Evolutionary conservation across 1,140 invertebrate species (phyloP).

Genomic region (Marisa cornuarietis): DNA sequence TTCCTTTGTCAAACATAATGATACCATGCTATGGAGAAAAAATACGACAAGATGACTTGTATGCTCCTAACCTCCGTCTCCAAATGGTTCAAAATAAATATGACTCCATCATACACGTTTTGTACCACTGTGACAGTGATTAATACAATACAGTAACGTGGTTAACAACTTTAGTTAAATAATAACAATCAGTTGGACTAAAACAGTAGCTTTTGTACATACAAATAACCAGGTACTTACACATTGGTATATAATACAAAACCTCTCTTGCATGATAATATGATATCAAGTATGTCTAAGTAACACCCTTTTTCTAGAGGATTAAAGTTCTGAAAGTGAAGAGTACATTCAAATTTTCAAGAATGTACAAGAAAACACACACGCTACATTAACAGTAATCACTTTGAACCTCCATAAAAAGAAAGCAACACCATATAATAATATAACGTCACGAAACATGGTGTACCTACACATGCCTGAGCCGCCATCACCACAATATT

Average conservation of each 20-base stretch:
- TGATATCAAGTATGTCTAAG: slow-evolving; percentile 21
- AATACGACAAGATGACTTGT: slow-evolving; percentile 13
- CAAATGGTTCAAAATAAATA: slow-evolving; percentile 37
- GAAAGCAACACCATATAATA: slow-evolving; percentile 13
- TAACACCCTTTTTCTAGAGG: slow-evolving; percentile 17
- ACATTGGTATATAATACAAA: slow-evolving; percentile 35
- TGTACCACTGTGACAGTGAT: slow-evolving; percentile 31
- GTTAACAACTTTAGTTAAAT: slow-evolving; percentile 54
- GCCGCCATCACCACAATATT: slow-evolving; percentile 12
- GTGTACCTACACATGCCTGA: slow-evolving; percentile 15
- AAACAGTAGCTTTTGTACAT: slow-evolving; percentile 35
- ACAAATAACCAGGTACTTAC: slow-evolving; percentile 27
- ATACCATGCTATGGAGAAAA: slow-evolving; percentile 26
- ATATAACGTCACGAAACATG: neutral
- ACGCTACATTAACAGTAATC: slow-evolving; percentile 6
- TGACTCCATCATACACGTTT: slow-evolving; percentile 23
- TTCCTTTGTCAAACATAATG: slow-evolving; percentile 29
- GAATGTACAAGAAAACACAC: slow-evolving; percentile 20
- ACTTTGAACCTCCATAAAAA: slow-evolving; percentile 3
- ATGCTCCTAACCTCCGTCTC: slow-evolving; percentile 3
- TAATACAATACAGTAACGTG: slow-evolving; percentile 31
- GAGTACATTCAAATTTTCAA: slow-evolving; percentile 10
- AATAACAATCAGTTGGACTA: slow-evolving; percentile 50
- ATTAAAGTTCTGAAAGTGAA: slow-evolving; percentile 18
- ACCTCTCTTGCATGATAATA: slow-evolving; percentile 36